Base-by-base conservation (phyloP, 2,797 vertebrate genomes). In the Molossus alvarezi region DNA sequence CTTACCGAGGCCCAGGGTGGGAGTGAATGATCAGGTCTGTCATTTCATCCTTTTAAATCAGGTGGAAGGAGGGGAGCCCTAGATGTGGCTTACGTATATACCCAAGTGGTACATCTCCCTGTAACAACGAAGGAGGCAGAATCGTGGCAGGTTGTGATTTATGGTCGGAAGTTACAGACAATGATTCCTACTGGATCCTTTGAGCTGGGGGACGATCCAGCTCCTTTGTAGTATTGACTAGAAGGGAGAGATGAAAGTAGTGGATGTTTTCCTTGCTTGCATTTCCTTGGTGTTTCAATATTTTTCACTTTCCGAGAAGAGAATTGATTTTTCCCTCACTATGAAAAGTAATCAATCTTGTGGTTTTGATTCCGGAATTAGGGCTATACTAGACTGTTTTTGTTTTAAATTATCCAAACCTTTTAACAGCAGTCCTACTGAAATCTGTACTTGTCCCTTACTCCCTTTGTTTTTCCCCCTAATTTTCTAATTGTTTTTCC, bases 221-320 rank as follows among this genome's bases (percentile, higher is more conserved):
- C 55, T 81, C 0, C 17, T 83, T 7, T 20, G 14, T 41, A 77
- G 79, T 27, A 37, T 21, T 53, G 13, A 1, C 71, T 58, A 0
- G 18, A 85, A 41, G 82, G 41, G 55, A 29, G 67, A 90, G 67
- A 58, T 15, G 41, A 53, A 64, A 57, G 45, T 27, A 33, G 17
- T 65, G 62, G 10, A 8, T 65, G 64, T 87, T 89, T 72, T 41
- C 62, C 29, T 81, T 90, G 41, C 57, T 84, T 60, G 60, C 23
- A 10, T 79, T 86, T 91, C 25, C 67, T 17, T 41, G 13, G 23
- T 27, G 81, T 87, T 95, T 86, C 58, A 75, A 1, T 76, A 25
- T 84, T 33, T 77, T 25, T 33, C 23, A 27, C 37, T 17, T 94
- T 91, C 7, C n/a, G 77, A 37, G 51, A 67, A 18, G 29, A 62